These are phyloP conservation scores for Muscicapa comitata DNA, from an alignment of 2,797 vertebrate genomes.

Conservation along the genomic window DNA sequence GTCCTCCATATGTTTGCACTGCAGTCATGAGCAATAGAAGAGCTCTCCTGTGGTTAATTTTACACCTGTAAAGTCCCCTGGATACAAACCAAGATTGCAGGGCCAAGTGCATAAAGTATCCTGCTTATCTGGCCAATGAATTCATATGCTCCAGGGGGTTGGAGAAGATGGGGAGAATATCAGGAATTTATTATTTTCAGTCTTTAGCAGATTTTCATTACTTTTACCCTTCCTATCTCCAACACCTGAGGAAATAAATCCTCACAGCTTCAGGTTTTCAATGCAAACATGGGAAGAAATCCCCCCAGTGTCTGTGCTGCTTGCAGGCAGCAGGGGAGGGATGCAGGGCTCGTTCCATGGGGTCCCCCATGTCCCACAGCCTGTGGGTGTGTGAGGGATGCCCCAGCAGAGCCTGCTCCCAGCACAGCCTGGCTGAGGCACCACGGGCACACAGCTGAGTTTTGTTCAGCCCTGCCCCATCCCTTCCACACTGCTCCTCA, in stretches of 20 bases:
- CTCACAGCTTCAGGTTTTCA: background rate
- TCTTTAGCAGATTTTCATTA: conserved; percentile 46
- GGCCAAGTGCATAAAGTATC: conserved; percentile 45
- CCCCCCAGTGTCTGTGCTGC: background rate
- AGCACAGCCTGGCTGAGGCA: background rate
- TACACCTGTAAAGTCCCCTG: conserved; percentile 62
- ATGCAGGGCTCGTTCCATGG: rapidly evolving
- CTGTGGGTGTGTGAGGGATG: rapidly evolving
- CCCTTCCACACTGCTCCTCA: background rate
- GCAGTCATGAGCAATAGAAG: conserved; percentile 64
- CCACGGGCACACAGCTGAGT: rapidly evolving
- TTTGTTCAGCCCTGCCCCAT: background rate
- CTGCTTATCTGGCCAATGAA: conserved; percentile 49
- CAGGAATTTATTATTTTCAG: conserved; percentile 27
- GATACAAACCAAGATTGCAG: conserved; percentile 9
- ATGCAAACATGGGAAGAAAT: background rate
- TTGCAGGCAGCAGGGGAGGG: background rate
- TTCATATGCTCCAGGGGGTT: conserved; percentile 27
- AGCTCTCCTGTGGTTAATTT: conserved; percentile 62
- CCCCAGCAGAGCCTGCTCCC: background rate
- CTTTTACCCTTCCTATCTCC: background rate
- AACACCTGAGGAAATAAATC: background rate
- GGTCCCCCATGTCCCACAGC: rapidly evolving
- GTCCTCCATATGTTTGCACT: conserved; percentile 63
- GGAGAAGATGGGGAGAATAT: background rate